Percentiles rank a stretch among this genome's conserved stretches.
These are phyloP conservation scores for Vireo griseus DNA, from an alignment of 2,797 vertebrate genomes.

Conservation along the genomic window DNA sequence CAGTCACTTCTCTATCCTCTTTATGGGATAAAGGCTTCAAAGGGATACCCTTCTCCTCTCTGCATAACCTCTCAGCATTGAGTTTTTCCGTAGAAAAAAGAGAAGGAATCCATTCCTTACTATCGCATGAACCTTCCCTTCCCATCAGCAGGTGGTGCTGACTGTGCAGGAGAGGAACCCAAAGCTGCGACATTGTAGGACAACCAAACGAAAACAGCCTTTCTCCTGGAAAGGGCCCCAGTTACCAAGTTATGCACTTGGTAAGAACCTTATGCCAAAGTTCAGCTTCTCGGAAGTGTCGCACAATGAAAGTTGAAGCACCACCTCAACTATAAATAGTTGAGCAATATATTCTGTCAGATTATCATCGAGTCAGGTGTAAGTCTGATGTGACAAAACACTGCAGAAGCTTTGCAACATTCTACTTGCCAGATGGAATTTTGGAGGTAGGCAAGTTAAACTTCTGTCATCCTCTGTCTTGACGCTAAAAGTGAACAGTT, in stretches of 20 bases:
- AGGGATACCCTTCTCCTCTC: not conserved
- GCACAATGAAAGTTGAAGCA: not conserved
- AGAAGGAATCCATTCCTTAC: not conserved
- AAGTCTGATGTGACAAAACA: not conserved
- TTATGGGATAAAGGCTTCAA: not conserved
- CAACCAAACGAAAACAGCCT: not conserved
- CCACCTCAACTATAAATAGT: not conserved
- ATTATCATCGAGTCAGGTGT: not conserved
- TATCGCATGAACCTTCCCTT: not conserved
- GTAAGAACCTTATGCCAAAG: not conserved
- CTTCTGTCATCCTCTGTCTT: not conserved
- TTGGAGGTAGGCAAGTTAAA: constrained; percentile 24
- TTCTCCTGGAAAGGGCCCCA: not conserved
- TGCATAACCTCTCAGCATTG: not conserved
- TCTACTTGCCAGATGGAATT: constrained; percentile 20
- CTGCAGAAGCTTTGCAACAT: not conserved
- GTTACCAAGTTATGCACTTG: not conserved
- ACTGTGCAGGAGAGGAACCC: not conserved
- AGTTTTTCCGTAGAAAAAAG: not conserved
- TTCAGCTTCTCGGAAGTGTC: not conserved
- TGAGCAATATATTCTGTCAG: not conserved
- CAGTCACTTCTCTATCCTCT: not conserved
- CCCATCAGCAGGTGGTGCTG: constrained; percentile 18
- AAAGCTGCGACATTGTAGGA: rapidly evolving
- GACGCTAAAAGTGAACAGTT: not conserved